These are phyloP conservation scores for Platyrinchus mystaceus DNA, from an alignment of 2,797 vertebrate species.

Conservation along the genomic window DNA sequence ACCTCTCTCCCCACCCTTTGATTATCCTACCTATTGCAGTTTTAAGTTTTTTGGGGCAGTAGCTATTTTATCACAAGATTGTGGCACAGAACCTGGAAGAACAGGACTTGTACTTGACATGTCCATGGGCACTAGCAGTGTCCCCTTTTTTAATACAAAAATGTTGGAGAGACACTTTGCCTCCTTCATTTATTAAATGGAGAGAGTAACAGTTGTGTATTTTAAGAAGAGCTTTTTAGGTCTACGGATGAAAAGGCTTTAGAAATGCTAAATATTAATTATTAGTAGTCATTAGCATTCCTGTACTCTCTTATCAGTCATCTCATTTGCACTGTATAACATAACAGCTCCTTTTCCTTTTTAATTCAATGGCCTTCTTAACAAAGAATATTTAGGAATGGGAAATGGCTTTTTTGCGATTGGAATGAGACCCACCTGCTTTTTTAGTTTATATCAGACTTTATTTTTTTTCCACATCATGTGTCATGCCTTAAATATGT, in stretches of 20 bases:
- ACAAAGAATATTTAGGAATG: not conserved
- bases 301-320: conserved; percentile 2
- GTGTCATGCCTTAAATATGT: not conserved
- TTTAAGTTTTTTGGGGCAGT: not conserved
- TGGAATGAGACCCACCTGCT: not conserved
- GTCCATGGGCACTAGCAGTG: not conserved
- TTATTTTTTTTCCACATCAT: not conserved
- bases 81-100: not conserved
- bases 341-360: not conserved
- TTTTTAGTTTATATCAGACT: not conserved
- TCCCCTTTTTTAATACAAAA: not conserved
- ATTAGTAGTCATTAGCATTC: conserved; percentile 39
- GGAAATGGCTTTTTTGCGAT: not conserved
- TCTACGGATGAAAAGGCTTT: conserved; percentile 44
- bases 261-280: conserved; percentile 58
- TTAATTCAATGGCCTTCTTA: not conserved
- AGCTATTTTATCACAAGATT: not conserved
- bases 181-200: not conserved
- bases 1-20: not conserved
- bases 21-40: not conserved
- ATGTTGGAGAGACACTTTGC: not conserved
- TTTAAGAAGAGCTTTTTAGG: conserved; percentile 10
- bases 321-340: not conserved
- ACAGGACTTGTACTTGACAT: not conserved
- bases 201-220: not conserved